Percentiles rank a stretch among this genome's conserved stretches.
phyloP scores from a whole-genome alignment of 2,888 invertebrate genomes.

The Hedychridium roseum region DNA sequence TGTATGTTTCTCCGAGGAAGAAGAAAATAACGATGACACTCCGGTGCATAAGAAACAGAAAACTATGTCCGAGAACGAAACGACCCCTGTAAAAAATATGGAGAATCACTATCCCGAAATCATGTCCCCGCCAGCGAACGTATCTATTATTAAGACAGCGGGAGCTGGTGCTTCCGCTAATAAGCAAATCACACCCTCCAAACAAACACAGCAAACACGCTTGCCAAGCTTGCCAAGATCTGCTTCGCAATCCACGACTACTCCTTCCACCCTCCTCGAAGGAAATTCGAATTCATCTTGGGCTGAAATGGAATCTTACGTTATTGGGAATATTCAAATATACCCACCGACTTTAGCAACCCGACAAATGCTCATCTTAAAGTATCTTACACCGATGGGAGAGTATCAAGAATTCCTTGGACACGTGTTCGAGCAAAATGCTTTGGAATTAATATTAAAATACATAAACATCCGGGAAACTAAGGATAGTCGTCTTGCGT shows the following conservation, averaged over 20 bases:
- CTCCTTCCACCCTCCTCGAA: conserved; percentile 37
- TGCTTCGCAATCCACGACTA: conserved; percentile 20
- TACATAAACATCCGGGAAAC: conserved; percentile 90
- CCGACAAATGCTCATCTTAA: conserved; percentile 89
- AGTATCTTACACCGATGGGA: conserved; percentile 96
- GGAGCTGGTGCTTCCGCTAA: conserved; percentile 31
- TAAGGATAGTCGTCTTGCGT: conserved; percentile 90
- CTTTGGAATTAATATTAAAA: conserved; percentile 86
- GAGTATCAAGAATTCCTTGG: conserved; percentile 97
- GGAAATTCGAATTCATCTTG: conserved; percentile 79
- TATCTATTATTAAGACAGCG: conserved; percentile 49
- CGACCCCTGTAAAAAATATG: conserved; percentile 44
- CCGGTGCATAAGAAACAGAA: conserved; percentile 51
- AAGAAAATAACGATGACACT: conserved; percentile 38
- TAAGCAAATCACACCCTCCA: conserved; percentile 36
- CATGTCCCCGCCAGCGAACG: conserved; percentile 63
- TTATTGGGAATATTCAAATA: conserved; percentile 89
- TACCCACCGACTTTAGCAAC: conserved; percentile 89
- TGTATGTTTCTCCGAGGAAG: conserved; percentile 43
- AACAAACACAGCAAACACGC: conserved; percentile 16
- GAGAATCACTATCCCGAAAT: conserved; percentile 51
- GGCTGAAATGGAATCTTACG: conserved; percentile 88
- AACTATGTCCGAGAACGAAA: conserved; percentile 33
- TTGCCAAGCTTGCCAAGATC: conserved; percentile 16
- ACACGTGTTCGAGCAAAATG: conserved; percentile 92